Base-by-base conservation (phyloP, 2,888 invertebrate genomes). In the Villa cingulata region DNA sequence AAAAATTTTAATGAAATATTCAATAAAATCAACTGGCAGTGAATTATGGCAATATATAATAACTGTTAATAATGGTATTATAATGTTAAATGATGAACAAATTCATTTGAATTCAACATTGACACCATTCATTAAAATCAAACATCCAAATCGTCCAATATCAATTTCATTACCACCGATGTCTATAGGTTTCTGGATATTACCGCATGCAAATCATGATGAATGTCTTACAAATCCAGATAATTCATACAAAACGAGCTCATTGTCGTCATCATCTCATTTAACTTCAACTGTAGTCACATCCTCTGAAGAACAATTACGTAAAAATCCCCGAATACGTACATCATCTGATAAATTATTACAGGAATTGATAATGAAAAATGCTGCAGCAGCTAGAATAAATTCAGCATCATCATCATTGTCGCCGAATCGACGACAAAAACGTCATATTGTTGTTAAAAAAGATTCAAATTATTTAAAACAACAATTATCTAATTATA, bases 131-230 rank as follows among this genome's bases (percentile, higher is more conserved):
- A 66, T 80, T 40, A 72, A 70, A 55, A 66, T 66, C 3, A 72
- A 74, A 17, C 62, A 75, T 48, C 72, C 74, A 7, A 72, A 72
- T 48, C 71, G 72, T 57, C 71, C 74, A 1, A 56, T 83, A 4
- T 66, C 74, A 9, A 61, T 86, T 16, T 72, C 72, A 41, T 60
- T 84, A 4, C 83, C 84, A 2, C 71, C 80, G 0, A 75, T 75
- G 57, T 78, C 81, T 0, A 76, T 86, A 41, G 82, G 79, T 0
- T 86, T 86, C 62, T 86, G 83, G 78, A 80, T 85, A 1, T 61
- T 86, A 14, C 80, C 83, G 0, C 75, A 74, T 45, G 77, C 81
- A 1, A 74, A 78, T 59, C 66, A 80, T 20, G 71, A 75, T 44
- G 75, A 77, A 17, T 83, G 83, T 52, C 58, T 41, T 7, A 7